phyloP scores from a whole-genome alignment of 1,140 invertebrate species.

The Pseudomyrmex cubaensis region DNA sequence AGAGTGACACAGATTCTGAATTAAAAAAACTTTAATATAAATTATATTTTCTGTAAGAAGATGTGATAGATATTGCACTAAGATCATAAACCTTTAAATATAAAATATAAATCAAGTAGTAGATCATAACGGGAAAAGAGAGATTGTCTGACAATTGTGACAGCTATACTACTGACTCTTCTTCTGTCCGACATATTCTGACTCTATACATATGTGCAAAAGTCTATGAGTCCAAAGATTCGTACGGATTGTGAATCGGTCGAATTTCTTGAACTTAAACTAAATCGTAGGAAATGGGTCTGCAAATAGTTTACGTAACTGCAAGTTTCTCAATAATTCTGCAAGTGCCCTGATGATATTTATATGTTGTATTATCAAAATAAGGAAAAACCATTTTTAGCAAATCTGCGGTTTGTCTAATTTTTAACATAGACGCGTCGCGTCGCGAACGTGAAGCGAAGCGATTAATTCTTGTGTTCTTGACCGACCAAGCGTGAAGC shows the following conservation, averaged over 20 bases:
- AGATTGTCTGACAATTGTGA: slow-evolving; percentile 71
- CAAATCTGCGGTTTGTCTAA: slow-evolving; percentile 3
- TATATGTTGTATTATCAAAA: not conserved
- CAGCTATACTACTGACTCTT: slow-evolving; percentile 75
- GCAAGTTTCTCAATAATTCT: not conserved
- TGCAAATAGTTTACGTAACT: slow-evolving; percentile 7
- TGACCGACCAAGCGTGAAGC: slow-evolving; percentile 31
- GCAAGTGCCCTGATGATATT: not conserved
- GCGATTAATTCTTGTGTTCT: slow-evolving; percentile 52
- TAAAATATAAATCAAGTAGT: too few species aligned
- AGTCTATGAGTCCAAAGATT: slow-evolving; percentile 1
- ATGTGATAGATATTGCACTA: too few species aligned
- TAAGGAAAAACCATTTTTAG: not conserved
- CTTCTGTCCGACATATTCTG: slow-evolving; percentile 43
- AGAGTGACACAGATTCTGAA: too few species aligned
- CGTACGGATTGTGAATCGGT: slow-evolving; percentile 29
- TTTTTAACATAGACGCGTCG: slow-evolving; percentile 4
- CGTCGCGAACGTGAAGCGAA: slow-evolving; percentile 11
- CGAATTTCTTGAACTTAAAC: slow-evolving; percentile 16
- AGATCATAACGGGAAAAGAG: slow-evolving; percentile 27
- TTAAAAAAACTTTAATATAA: too few species aligned
- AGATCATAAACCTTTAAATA: too few species aligned
- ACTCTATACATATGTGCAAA: not conserved
- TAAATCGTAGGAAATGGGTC: slow-evolving; percentile 27
- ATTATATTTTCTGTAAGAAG: too few species aligned